Evolutionary conservation across 2,113 vertebrate genomes (phyloP).

Genomic region (Petrocephalus zakoni): DNA sequence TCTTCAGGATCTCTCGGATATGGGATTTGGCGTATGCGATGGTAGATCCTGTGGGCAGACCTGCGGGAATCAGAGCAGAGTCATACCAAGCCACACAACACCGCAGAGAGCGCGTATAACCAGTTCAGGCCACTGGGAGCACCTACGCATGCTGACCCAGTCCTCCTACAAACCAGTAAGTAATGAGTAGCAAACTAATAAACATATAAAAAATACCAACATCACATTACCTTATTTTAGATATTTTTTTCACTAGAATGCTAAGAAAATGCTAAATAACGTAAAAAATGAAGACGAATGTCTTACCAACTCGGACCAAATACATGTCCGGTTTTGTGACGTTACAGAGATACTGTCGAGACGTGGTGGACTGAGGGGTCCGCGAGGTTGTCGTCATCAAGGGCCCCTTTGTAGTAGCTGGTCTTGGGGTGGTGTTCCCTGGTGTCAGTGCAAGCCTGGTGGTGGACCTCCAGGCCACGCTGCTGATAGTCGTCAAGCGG

Average conservation of each 20-base stretch:
- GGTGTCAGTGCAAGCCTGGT: constrained; percentile 30
- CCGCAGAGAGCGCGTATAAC: neutral
- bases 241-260: neutral
- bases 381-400: constrained; percentile 28
- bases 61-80: constrained; percentile 51
- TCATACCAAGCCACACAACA: neutral
- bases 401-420: constrained; percentile 24
- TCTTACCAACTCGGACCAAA: constrained; percentile 76
- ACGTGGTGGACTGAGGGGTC: constrained; percentile 53
- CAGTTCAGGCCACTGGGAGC: neutral
- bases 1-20: constrained; percentile 75
- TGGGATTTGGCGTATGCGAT: constrained; percentile 75
- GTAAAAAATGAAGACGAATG: neutral
- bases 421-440: constrained; percentile 20
- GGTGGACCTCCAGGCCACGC: neutral
- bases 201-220: neutral
- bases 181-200: neutral
- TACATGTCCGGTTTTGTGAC: constrained; percentile 67
- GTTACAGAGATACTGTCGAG: constrained; percentile 73
- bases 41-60: constrained; percentile 71
- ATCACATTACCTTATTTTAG: neutral
- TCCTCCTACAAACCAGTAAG: neutral
- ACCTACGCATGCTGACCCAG: neutral
- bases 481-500: neutral
- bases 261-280: neutral